Conservation (phyloP, 2,797 vertebrate genomes). For the Sciurus vulgaris region DNA sequence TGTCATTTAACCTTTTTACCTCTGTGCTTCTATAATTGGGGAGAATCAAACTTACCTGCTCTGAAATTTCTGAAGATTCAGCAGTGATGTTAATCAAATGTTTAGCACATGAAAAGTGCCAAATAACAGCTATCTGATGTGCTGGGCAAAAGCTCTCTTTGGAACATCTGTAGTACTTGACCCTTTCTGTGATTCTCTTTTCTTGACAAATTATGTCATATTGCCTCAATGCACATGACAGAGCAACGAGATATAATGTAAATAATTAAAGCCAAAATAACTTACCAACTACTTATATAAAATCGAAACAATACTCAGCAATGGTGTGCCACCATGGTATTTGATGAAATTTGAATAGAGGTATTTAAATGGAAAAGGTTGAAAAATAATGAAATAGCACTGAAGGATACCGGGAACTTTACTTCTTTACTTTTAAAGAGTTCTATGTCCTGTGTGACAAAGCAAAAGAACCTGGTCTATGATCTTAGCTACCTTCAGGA, state of each 20-base stretch:
- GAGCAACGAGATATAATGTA: constrained; percentile 55
- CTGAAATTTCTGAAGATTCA: constrained; percentile 62
- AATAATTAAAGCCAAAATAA: constrained; percentile 60
- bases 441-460: background rate
- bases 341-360: constrained; percentile 46
- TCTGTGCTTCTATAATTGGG: constrained; percentile 37
- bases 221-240: constrained; percentile 58
- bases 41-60: constrained; percentile 25
- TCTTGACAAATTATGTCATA: constrained; percentile 73
- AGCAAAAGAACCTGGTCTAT: background rate
- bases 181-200: constrained; percentile 61
- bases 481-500: background rate
- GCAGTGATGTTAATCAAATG: constrained; percentile 24
- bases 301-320: background rate
- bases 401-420: background rate
- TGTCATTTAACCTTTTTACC: constrained; percentile 57
- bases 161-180: constrained; percentile 76
- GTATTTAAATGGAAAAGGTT: constrained; percentile 30
- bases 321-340: background rate
- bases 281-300: constrained; percentile 52
- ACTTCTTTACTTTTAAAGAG: background rate
- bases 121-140: constrained; percentile 23
- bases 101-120: constrained; percentile 65
- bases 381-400: background rate
- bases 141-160: constrained; percentile 57